phyloP scores from a whole-genome alignment of 2,888 invertebrate species.

The Nephrotoma guestfalica region DNA sequence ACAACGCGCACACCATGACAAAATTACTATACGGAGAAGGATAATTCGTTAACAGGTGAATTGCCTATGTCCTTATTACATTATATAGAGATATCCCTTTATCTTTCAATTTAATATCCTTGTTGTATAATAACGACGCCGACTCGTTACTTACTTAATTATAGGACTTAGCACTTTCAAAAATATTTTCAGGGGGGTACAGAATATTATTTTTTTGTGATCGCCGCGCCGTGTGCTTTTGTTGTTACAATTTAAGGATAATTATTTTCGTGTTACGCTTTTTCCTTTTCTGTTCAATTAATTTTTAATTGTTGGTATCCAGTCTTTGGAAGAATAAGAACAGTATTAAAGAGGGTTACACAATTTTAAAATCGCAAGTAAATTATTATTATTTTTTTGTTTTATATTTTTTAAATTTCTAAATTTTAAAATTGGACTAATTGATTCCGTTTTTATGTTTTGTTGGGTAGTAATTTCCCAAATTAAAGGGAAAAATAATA shows the following conservation, averaged over 20 bases:
- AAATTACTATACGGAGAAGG: too few relatives aligned
- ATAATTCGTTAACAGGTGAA: too few relatives aligned
- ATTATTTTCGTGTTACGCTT: not conserved
- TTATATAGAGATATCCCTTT: not conserved
- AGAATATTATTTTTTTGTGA: not conserved
- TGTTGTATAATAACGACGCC: not conserved
- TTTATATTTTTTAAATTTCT: not conserved
- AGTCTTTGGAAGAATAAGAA: not conserved
- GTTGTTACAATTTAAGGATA: not conserved
- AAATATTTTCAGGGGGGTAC: not conserved
- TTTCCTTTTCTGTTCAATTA: not conserved
- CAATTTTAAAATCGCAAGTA: not conserved
- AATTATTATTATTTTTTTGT: not conserved
- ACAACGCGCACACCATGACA: too few relatives aligned
- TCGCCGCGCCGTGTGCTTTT: not conserved
- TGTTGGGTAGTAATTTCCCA: not conserved
- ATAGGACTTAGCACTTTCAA: not conserved
- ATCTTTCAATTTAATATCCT: not conserved
- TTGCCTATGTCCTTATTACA: too few relatives aligned
- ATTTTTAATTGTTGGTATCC: not conserved
- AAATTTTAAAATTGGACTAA: not conserved
- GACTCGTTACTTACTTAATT: not conserved
- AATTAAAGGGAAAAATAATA: not conserved
- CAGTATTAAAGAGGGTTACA: not conserved
- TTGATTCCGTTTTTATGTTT: not conserved